Percentiles rank a stretch among this genome's conserved stretches.
phyloP scores from a whole-genome alignment of 2,888 invertebrate species.

The Gasteruption jaculator region DNA sequence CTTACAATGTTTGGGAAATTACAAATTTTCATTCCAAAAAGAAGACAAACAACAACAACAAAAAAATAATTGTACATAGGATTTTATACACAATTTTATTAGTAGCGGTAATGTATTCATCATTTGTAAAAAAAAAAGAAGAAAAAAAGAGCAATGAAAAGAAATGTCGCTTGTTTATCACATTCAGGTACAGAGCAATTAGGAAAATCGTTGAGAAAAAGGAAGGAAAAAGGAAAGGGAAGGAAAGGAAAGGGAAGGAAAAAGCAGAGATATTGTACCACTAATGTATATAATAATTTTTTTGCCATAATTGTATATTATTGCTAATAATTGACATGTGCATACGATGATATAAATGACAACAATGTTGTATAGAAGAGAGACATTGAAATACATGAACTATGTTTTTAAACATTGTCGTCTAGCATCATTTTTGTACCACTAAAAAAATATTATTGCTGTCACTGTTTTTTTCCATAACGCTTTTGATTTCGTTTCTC shows the following conservation, averaged over 20 bases:
- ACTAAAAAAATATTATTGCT: constrained; percentile 44
- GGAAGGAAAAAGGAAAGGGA: constrained; percentile 5
- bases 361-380: constrained; percentile 51
- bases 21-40: too few species aligned
- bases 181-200: constrained; percentile 14
- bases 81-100: too few species aligned
- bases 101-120: too few species aligned
- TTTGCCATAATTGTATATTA: too few species aligned
- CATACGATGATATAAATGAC: constrained; percentile 47
- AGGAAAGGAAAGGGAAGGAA: background rate
- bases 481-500: too few species aligned
- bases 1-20: too few species aligned
- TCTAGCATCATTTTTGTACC: constrained; percentile 50
- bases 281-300: too few species aligned
- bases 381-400: constrained; percentile 53
- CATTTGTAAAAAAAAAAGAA: too few species aligned
- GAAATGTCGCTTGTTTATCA: constrained; percentile 8
- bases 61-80: too few species aligned
- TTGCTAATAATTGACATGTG: too few species aligned
- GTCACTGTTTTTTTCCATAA: too few species aligned
- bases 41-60: too few species aligned
- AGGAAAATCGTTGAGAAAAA: constrained; percentile 14
- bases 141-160: constrained; percentile 2
- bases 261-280: background rate
- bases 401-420: constrained; percentile 51